Percentiles rank a stretch among this genome's conserved stretches.
These are phyloP conservation scores for Ruditapes philippinarum DNA, from an alignment of 1,140 invertebrate species.

Conservation along the genomic window DNA sequence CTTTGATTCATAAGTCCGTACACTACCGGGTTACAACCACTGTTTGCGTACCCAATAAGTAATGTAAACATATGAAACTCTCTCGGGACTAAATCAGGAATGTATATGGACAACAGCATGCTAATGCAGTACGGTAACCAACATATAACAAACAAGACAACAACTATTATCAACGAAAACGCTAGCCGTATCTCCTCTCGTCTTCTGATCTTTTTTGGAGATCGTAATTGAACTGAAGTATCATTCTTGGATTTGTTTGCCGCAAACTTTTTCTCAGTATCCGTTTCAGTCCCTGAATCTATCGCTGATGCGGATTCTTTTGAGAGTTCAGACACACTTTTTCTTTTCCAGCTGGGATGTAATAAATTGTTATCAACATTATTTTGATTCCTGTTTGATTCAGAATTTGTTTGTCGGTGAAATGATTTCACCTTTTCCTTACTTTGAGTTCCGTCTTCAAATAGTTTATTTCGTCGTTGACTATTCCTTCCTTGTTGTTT, in stretches of 20 bases:
- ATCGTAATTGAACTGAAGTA: constrained; percentile 2
- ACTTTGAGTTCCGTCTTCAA: not conserved
- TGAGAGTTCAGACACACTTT: not conserved
- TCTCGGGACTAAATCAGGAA: constrained; percentile 44
- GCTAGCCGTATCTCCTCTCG: constrained; percentile 79
- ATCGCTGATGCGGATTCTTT: not conserved
- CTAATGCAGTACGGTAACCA: constrained; percentile 84
- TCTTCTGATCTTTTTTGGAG: constrained; percentile 20
- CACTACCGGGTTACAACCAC: constrained; percentile 81
- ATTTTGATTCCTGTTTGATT: not conserved
- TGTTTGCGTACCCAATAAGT: constrained; percentile 82
- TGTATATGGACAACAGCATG: constrained; percentile 80
- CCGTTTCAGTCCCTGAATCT: not conserved
- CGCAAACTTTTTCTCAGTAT: not conserved
- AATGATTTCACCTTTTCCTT: not conserved
- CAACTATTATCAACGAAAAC: constrained; percentile 73
- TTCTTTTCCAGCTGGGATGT: constrained; percentile 14
- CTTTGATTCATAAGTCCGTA: constrained; percentile 82
- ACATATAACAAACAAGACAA: constrained; percentile 78
- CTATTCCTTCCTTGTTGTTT: not conserved
- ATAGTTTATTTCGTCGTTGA: not conserved
- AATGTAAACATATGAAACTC: constrained; percentile 79
- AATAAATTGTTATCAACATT: constrained; percentile 1
- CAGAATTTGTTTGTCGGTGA: not conserved
- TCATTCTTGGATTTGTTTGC: too few relatives aligned